A percentile compares a stretch with the other conserved stretches of the same genome.
Evolutionary conservation across 2,113 vertebrate genomes (phyloP).

Genomic region (Andinoacara biseriatus): DNA sequence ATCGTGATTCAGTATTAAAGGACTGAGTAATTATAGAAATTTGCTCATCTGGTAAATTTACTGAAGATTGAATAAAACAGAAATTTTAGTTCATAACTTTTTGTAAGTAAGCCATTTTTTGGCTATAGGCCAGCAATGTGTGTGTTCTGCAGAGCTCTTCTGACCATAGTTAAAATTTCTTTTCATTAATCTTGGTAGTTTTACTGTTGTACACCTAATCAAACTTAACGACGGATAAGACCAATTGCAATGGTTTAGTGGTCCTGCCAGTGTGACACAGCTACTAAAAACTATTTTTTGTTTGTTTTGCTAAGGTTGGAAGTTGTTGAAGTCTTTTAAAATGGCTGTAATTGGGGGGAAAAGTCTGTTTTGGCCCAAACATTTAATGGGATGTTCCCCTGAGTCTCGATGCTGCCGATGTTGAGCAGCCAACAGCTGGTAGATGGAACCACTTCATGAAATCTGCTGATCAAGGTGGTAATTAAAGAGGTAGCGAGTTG

Average conservation of each 20-base stretch:
- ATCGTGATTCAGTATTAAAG: background rate
- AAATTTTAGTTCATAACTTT: background rate
- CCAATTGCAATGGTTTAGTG: background rate
- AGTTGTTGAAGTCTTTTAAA: background rate
- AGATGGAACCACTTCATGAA: conserved; percentile 1
- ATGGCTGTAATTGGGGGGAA: background rate
- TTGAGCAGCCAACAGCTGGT: conserved; percentile 14
- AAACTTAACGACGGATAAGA: background rate
- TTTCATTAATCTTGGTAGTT: too few relatives aligned
- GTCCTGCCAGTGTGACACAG: background rate
- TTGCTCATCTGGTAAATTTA: background rate
- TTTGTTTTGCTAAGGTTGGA: background rate
- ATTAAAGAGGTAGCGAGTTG: background rate
- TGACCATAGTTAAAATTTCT: too few relatives aligned
- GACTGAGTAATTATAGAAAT: background rate
- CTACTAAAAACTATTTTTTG: background rate
- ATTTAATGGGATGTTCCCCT: background rate
- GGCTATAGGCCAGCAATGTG: too few relatives aligned
- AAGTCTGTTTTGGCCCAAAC: conserved; percentile 2
- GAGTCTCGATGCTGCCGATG: background rate
- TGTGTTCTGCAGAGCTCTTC: too few relatives aligned
- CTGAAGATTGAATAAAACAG: background rate
- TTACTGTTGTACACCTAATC: background rate
- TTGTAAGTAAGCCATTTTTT: background rate
- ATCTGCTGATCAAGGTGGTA: background rate